Evolutionary conservation across 2,888 invertebrate species (phyloP).

Genomic region (Mythimna pallens): DNA sequence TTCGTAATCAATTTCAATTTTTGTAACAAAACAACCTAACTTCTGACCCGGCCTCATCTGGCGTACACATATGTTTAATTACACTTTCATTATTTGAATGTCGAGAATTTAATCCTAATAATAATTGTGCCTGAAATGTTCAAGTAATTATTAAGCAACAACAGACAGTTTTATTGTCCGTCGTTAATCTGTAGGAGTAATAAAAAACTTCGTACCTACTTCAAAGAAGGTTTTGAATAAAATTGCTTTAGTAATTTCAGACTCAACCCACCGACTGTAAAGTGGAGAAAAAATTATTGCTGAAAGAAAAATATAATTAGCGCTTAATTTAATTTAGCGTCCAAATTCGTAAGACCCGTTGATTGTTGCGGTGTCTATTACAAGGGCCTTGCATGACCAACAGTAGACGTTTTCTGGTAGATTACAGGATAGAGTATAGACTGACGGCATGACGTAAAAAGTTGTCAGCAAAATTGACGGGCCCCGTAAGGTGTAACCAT

Average conservation of each 20-base stretch:
- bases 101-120: conserved; percentile 14
- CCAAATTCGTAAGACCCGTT: conserved; percentile 11
- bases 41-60: neutral
- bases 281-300: conserved; percentile 12
- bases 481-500: too few species aligned
- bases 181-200: conserved; percentile 16
- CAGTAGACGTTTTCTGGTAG: neutral
- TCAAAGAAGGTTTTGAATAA: conserved; percentile 11
- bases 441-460: too few species aligned
- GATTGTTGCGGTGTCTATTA: neutral
- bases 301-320: conserved; percentile 15
- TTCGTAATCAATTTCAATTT: conserved; percentile 27
- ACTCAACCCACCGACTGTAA: conserved; percentile 10
- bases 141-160: conserved; percentile 8
- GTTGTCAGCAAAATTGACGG: too few species aligned
- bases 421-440: neutral
- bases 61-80: conserved; percentile 41
- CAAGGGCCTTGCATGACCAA: neutral
- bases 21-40: conserved; percentile 2
- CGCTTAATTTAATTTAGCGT: conserved; percentile 16
- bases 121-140: conserved; percentile 23
- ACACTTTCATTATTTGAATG: conserved; percentile 33
- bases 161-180: conserved; percentile 2
- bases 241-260: conserved; percentile 26
- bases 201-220: conserved; percentile 12